A percentile compares a stretch with the other conserved stretches of the same genome.
phyloP scores from a whole-genome alignment of 2,113 vertebrate species.

The Caretta caretta region DNA sequence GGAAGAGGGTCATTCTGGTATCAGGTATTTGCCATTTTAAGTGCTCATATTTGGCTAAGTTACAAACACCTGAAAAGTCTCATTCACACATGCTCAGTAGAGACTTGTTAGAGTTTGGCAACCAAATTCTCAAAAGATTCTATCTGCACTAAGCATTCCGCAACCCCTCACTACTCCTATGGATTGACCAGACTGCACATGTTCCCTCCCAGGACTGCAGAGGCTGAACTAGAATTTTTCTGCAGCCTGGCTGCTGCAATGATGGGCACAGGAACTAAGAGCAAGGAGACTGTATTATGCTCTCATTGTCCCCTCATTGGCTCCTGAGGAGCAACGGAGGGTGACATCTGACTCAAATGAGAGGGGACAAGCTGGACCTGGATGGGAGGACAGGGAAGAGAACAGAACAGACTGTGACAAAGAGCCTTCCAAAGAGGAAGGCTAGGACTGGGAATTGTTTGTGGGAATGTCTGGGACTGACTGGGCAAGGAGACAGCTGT shows the following conservation, averaged over 20 bases:
- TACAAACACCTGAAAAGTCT: not conserved
- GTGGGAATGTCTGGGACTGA: not conserved
- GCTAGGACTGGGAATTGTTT: not conserved
- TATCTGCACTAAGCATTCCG: not conserved
- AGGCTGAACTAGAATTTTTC: not conserved
- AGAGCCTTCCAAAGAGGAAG: not conserved
- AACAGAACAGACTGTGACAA: not conserved
- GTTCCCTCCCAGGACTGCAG: not conserved
- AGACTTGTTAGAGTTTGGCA: not conserved
- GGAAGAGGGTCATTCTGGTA: not conserved
- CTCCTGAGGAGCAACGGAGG: fast-evolving
- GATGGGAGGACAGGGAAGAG: not conserved
- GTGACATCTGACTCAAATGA: not conserved
- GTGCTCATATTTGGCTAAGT: not conserved
- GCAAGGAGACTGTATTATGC: fast-evolving
- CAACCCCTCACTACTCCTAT: not conserved
- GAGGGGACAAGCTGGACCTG: not conserved
- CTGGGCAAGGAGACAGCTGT: not conserved
- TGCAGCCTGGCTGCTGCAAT: not conserved
- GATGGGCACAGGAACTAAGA: not conserved
- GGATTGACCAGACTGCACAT: not conserved
- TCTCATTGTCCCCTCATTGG: not conserved
- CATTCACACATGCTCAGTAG: not conserved
- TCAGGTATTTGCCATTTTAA: not conserved
- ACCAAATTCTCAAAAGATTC: not conserved